Evolutionary conservation across 1,140 invertebrate genomes (phyloP).

Genomic region (Diorhabda carinulata): DNA sequence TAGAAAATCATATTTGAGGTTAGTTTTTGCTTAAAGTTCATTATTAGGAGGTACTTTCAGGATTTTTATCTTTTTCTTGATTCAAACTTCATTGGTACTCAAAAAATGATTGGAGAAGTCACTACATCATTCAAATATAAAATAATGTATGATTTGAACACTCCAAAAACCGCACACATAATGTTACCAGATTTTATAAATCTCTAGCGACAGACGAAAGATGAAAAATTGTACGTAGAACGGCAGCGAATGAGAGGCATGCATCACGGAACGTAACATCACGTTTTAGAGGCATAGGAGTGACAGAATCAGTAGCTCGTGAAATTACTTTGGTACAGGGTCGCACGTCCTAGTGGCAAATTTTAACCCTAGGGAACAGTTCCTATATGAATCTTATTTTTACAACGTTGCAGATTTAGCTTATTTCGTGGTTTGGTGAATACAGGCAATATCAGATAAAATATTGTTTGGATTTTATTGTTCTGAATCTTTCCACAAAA

Average conservation of each 20-base stretch:
- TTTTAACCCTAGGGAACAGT: constrained; percentile 4
- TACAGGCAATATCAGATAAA: not conserved
- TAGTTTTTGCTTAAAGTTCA: no score
- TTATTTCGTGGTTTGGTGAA: constrained; percentile 8
- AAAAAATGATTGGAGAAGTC: no score
- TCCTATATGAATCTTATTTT: constrained; percentile 20
- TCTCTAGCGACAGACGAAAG: not conserved
- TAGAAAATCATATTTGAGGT: no score
- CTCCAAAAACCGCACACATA: no score
- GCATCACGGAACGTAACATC: constrained; percentile 27
- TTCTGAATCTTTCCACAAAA: no score
- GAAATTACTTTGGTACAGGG: constrained; percentile 30
- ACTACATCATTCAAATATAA: no score
- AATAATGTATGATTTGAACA: no score
- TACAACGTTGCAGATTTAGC: constrained; percentile 22
- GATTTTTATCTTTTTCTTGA: no score
- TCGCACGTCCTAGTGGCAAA: constrained; percentile 6
- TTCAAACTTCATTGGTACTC: no score
- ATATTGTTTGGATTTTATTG: not conserved
- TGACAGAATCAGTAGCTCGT: constrained; percentile 29
- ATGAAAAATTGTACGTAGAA: not conserved
- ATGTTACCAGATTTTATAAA: no score
- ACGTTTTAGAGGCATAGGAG: constrained; percentile 10
- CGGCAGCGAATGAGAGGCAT: constrained; percentile 3
- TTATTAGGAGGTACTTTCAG: no score